Conservation (phyloP, 2,113 vertebrate species). For the Pungitius pungitius region DNA sequence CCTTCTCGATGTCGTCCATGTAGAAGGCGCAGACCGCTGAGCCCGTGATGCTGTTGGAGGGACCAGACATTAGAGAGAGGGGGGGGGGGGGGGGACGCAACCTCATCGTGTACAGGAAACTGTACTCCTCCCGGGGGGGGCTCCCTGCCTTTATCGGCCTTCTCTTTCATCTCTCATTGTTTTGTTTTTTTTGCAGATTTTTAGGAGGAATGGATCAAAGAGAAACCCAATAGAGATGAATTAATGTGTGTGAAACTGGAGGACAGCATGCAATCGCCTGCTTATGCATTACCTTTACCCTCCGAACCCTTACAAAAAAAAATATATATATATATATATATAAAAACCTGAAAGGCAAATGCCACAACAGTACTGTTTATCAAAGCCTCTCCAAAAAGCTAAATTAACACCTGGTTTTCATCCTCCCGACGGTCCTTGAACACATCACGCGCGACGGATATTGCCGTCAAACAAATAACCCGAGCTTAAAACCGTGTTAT, state of each 20-base stretch:
- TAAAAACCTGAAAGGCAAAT: too few species aligned
- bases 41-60: slow-evolving; percentile 88
- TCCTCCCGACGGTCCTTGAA: background rate
- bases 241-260: too few species aligned
- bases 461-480: background rate
- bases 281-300: background rate
- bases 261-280: background rate
- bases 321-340: too few species aligned
- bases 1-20: slow-evolving; percentile 94
- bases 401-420: background rate
- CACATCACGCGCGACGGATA: background rate
- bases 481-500: background rate
- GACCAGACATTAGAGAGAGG: background rate
- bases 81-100: background rate
- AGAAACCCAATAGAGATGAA: too few species aligned
- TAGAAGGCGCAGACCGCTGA: slow-evolving; percentile 95
- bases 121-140: too few species aligned
- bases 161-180: background rate
- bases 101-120: background rate
- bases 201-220: background rate
- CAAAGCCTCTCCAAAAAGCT: too few species aligned
- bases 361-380: background rate
- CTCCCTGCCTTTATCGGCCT: background rate
- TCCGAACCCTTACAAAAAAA: background rate
- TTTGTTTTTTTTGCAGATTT: background rate